Base-by-base conservation (phyloP, 1,140 invertebrate genomes). In the Listronotus bonariensis region DNA sequence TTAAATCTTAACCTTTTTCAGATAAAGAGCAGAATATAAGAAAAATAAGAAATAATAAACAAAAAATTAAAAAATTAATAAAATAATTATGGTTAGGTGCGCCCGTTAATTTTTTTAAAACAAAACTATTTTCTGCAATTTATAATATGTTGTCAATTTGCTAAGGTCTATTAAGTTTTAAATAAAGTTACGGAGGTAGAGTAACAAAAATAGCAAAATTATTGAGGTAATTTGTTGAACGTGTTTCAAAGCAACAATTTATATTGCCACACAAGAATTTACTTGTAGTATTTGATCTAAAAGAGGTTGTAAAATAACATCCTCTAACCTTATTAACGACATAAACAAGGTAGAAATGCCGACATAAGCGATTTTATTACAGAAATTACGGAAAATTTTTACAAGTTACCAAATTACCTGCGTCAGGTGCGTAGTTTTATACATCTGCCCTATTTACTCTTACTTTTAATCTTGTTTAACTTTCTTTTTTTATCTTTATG, bases 241-340 rank as follows among this genome's bases (percentile, higher is more conserved):
- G 38, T 60, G 46, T 52, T 46, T 26, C 41, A 38, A 43, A 52
- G 49, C 18, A 20, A 26, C 34, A 51, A 51, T 60, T 62, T 53
- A 49, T 62, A 46, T 62, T 53, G 59, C 59, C 48, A 48, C 32
- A 53, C 51, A 62, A 32, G 59, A 62, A 62, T 53, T 60, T 40
- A 26, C 57, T 58, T 58, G 55, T 48, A 18, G 20, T 45, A 58
- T 58, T 60, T 60, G 57, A 60, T 49, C 45, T 41, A 34, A 60
- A 32, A 60, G 43, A 52, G 36, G 51, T 17, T 62, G 53, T 48
- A 55, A 64, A n/a, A 64, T 57, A 64, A 64, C 52, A 48, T 64
- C 43, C 36, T 56, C 41, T 55, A 64, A 49, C 61, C 61, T 48
- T 57, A 64, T 64, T 64, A 64, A 57, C 52, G 36, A 55, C 60